These are phyloP conservation scores for Dicentrarchus labrax DNA, from an alignment of 2,113 vertebrate genomes.

Conservation along the genomic window DNA sequence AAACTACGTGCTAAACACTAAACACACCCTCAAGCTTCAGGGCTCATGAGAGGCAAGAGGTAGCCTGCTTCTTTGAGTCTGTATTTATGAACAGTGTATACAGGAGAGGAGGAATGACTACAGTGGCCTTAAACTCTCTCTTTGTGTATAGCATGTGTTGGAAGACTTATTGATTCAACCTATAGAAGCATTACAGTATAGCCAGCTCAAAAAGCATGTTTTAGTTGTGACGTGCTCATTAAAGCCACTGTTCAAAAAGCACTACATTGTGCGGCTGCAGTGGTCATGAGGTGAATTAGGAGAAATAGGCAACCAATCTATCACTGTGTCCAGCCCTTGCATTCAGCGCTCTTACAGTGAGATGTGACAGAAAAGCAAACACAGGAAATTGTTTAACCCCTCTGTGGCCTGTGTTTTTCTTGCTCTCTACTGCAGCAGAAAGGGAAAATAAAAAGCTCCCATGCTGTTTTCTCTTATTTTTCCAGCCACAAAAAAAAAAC, in stretches of 20 bases:
- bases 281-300: not conserved
- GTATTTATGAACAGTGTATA: not conserved
- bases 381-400: constrained; percentile 16
- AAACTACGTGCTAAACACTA: no score
- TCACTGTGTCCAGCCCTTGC: not conserved
- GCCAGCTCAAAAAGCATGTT: not conserved
- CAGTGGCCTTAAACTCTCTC: no score
- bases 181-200: not conserved
- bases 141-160: no score
- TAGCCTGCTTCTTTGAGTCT: not conserved
- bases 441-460: constrained; percentile 7
- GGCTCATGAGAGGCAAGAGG: not conserved
- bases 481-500: not conserved
- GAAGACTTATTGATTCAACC: not conserved
- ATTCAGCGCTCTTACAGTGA: constrained; percentile 7
- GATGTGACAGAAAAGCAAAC: constrained; percentile 7
- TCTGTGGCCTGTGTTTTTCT: constrained; percentile 15
- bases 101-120: no score
- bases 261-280: not conserved
- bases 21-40: no score
- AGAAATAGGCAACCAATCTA: not conserved
- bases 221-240: not conserved
- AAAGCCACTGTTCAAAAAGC: not conserved
- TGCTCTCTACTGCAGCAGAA: not conserved
- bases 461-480: constrained; percentile 11